Conservation (phyloP, 2,797 vertebrate species). For the Pogonophryne albipinna region DNA sequence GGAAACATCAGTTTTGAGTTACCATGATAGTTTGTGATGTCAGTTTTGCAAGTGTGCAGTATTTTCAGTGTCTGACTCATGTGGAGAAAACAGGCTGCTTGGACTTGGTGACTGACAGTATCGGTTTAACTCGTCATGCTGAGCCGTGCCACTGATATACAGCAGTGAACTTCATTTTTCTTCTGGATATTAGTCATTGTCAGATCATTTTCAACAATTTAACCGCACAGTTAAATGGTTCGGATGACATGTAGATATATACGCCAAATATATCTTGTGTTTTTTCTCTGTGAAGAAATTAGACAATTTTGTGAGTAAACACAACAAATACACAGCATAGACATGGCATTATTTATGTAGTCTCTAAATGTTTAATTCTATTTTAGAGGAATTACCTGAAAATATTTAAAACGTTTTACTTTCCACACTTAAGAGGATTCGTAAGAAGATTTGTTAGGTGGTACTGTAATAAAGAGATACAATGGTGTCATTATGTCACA, state of each 20-base stretch:
- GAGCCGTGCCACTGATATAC: conserved; percentile 54
- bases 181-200: conserved; percentile 69
- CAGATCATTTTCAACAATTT: not conserved
- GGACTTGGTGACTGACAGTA: conserved; percentile 70
- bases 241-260: conserved; percentile 52
- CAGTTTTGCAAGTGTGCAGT: conserved; percentile 53
- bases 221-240: conserved; percentile 43
- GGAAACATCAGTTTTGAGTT: conserved; percentile 28
- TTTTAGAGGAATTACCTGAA: not conserved
- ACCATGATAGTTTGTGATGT: conserved; percentile 55
- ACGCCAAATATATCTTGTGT: conserved; percentile 33
- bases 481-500: conserved; percentile 34
- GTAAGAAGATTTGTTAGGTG: not conserved
- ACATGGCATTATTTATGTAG: not conserved
- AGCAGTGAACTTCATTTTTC: conserved; percentile 69
- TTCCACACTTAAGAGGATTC: not conserved
- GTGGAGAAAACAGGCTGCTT: conserved; percentile 70
- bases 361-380: not conserved
- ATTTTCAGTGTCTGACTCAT: conserved; percentile 78
- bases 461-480: not conserved
- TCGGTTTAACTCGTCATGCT: conserved; percentile 71
- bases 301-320: conserved; percentile 24
- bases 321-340: not conserved
- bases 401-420: not conserved
- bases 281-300: conserved; percentile 41